phyloP scores from a whole-genome alignment of 2,888 invertebrate genomes.

The Neoitamus cyanurus region DNA sequence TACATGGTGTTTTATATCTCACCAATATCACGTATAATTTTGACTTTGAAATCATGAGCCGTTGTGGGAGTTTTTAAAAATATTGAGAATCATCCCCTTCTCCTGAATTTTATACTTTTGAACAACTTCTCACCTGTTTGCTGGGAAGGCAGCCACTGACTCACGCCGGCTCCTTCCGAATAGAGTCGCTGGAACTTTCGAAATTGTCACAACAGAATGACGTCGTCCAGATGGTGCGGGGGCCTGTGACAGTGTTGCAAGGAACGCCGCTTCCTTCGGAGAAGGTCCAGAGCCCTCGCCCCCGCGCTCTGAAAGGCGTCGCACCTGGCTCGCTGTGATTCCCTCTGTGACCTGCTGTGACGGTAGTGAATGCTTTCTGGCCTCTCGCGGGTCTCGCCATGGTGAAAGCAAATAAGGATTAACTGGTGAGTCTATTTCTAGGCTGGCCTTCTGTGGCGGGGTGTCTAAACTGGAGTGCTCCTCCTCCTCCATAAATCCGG shows the following conservation, averaged over 20 bases:
- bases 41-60: too few species aligned
- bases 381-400: constrained; percentile 79
- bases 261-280: constrained; percentile 82
- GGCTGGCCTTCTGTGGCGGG: constrained; percentile 70
- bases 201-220: constrained; percentile 88
- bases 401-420: constrained; percentile 86
- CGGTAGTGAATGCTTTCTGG: constrained; percentile 84
- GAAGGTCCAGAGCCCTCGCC: constrained; percentile 80
- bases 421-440: constrained; percentile 81
- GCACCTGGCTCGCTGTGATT: constrained; percentile 87
- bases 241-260: constrained; percentile 82
- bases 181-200: constrained; percentile 79
- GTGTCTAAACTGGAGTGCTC: constrained; percentile 66
- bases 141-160: constrained; percentile 82
- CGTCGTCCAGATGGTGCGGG: constrained; percentile 81
- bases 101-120: not conserved
- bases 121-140: constrained; percentile 60
- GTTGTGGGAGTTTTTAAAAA: too few species aligned
- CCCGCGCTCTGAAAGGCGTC: constrained; percentile 83
- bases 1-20: too few species aligned
- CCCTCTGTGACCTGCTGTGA: constrained; percentile 87
- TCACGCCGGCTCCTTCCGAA: constrained; percentile 84
- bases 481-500: constrained; percentile 75
- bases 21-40: too few species aligned
- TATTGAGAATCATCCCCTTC: not conserved